phyloP scores from a whole-genome alignment of 2,113 vertebrate species.

The Rhinogobius similis region DNA sequence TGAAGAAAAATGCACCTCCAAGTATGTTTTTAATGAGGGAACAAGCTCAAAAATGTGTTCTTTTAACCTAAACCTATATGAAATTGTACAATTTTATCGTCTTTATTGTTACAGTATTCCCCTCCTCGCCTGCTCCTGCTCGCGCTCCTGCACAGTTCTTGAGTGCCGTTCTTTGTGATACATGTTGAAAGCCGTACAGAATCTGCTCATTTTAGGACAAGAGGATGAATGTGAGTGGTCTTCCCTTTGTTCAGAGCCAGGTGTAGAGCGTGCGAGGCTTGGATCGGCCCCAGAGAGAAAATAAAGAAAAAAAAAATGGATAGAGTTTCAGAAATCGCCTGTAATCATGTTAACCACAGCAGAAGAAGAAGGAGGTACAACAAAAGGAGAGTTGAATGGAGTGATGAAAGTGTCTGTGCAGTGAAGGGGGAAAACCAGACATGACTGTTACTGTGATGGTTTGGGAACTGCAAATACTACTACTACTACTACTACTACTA shows the following conservation, averaged over 20 bases:
- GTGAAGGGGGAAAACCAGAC: neutral
- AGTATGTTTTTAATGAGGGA: too few relatives aligned
- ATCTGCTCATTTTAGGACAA: neutral
- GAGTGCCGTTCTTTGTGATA: neutral
- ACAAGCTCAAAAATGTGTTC: too few relatives aligned
- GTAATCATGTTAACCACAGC: neutral
- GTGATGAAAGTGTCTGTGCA: neutral
- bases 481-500: neutral
- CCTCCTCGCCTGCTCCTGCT: neutral
- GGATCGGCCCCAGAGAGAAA: neutral
- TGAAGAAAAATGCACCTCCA: too few relatives aligned
- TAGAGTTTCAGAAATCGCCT: conserved; percentile 4
- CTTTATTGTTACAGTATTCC: too few relatives aligned
- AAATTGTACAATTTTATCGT: too few relatives aligned
- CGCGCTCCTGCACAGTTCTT: neutral
- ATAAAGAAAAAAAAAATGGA: neutral
- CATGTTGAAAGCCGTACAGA: neutral
- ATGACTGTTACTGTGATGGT: neutral
- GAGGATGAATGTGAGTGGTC: neutral
- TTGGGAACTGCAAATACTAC: neutral
- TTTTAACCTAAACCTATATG: too few relatives aligned
- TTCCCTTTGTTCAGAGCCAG: neutral
- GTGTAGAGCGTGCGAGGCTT: neutral
- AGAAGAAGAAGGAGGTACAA: neutral
- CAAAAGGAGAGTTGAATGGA: neutral